phyloP scores from a whole-genome alignment of 2,888 invertebrate genomes.

The Morpho achilles region DNA sequence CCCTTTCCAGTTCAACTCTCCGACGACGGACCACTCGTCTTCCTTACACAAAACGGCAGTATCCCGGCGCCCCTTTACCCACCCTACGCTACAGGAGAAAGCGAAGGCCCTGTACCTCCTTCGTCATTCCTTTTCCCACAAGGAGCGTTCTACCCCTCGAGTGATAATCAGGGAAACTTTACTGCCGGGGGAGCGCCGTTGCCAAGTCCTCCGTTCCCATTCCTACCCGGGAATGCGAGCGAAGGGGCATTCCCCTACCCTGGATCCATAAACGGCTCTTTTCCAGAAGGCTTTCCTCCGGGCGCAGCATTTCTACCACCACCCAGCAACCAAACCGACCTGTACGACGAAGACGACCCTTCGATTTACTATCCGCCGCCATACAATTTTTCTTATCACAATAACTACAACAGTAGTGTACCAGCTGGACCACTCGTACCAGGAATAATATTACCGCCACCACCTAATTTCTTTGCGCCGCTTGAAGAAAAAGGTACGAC shows the following conservation, averaged over 20 bases:
- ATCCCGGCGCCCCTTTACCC: constrained; percentile 84
- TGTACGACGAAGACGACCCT: constrained; percentile 94
- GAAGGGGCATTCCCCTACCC: constrained; percentile 77
- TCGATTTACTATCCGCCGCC: constrained; percentile 95
- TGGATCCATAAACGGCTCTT: constrained; percentile 77
- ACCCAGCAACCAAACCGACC: constrained; percentile 86
- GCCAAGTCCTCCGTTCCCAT: constrained; percentile 81
- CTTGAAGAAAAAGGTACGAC: constrained; percentile 76
- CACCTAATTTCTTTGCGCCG: constrained; percentile 91
- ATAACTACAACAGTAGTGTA: constrained; percentile 87
- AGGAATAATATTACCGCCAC: constrained; percentile 92
- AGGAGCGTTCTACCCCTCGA: constrained; percentile 72
- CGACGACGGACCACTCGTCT: constrained; percentile 91
- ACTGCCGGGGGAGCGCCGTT: constrained; percentile 82
- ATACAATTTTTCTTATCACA: constrained; percentile 91
- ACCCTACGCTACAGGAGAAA: constrained; percentile 82
- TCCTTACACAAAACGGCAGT: constrained; percentile 89
- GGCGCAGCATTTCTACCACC: constrained; percentile 81
- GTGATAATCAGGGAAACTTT: constrained; percentile 83
- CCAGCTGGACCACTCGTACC: constrained; percentile 93
- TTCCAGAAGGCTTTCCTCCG: constrained; percentile 78
- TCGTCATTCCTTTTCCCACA: constrained; percentile 80
- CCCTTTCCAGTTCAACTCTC: constrained; percentile 95
- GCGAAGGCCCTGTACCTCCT: constrained; percentile 74
- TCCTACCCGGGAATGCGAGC: constrained; percentile 80